Conservation (phyloP, 2,888 invertebrate genomes). For the Antitype chi region DNA sequence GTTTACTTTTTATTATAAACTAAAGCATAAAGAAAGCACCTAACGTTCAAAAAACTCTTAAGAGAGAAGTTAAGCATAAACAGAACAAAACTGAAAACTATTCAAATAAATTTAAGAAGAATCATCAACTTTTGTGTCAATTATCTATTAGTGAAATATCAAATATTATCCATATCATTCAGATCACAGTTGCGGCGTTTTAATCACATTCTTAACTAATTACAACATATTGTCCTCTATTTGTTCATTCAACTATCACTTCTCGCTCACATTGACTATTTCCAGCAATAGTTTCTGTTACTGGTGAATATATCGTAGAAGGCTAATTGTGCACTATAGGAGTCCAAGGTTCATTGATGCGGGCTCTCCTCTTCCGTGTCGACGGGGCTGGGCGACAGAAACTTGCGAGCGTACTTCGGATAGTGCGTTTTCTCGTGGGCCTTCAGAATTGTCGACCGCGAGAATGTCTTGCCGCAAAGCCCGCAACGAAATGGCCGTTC, state of each 20-base stretch:
- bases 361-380: constrained; percentile 96
- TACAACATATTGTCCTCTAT: constrained; percentile 89
- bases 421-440: constrained; percentile 98
- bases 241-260: constrained; percentile 86
- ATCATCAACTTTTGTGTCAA: constrained; percentile 87
- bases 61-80: constrained; percentile 74
- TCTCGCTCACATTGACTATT: constrained; percentile 82
- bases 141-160: constrained; percentile 91
- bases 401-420: constrained; percentile 97
- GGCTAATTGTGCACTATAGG: constrained; percentile 76
- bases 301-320: constrained; percentile 78
- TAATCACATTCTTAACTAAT: constrained; percentile 91
- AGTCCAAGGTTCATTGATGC: constrained; percentile 90
- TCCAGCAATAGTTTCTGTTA: constrained; percentile 75
- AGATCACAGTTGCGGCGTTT: constrained; percentile 91
- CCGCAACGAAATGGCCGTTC: constrained; percentile 97
- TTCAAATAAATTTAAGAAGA: constrained; percentile 79
- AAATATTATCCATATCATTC: constrained; percentile 91
- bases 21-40: constrained; percentile 88
- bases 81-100: constrained; percentile 72
- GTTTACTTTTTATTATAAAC: constrained; percentile 76
- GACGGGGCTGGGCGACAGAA: constrained; percentile 96
- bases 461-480: constrained; percentile 97
- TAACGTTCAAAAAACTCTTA: constrained; percentile 78
- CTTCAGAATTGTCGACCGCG: constrained; percentile 96